Percentiles rank a stretch among this genome's conserved stretches.
These are phyloP conservation scores for Agrochola macilenta DNA, from an alignment of 2,888 invertebrate genomes.

Conservation along the genomic window DNA sequence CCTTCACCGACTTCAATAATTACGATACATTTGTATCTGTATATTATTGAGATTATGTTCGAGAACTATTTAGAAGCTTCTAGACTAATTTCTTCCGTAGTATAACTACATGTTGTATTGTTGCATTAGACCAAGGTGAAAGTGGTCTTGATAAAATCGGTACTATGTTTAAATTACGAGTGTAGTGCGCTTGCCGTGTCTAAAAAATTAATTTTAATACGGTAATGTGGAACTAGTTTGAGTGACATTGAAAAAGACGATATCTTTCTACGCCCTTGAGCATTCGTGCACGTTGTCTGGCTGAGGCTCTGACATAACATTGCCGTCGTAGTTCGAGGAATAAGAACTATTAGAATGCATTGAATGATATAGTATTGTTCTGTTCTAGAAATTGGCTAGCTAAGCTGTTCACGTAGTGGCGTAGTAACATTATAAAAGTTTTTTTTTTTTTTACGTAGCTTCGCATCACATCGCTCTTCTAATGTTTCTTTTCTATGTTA, in stretches of 20 bases:
- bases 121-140: slow-evolving; percentile 5
- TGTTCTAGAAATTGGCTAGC: slow-evolving; percentile 48
- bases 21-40: slow-evolving; percentile 16
- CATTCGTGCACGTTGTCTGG: slow-evolving; percentile 39
- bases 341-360: slow-evolving; percentile 41
- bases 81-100: slow-evolving; percentile 7
- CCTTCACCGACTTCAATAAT: slow-evolving; percentile 51
- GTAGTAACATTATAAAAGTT: neutral
- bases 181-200: neutral
- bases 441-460: neutral
- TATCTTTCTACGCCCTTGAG: slow-evolving; percentile 59
- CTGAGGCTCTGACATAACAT: slow-evolving; percentile 42
- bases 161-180: neutral
- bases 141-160: slow-evolving; percentile 10
- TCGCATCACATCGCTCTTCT: neutral
- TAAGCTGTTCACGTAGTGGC: slow-evolving; percentile 11
- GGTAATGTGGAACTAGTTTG: slow-evolving; percentile 44
- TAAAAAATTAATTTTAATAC: slow-evolving; percentile 27
- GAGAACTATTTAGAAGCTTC: slow-evolving; percentile 13
- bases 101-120: neutral
- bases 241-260: slow-evolving; percentile 45
- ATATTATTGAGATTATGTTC: slow-evolving; percentile 8
- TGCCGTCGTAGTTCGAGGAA: slow-evolving; percentile 32
- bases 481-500: neutral
- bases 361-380: slow-evolving; percentile 52